Conservation (phyloP, 1,140 invertebrate species). For the Phenacoccus solenopsis region DNA sequence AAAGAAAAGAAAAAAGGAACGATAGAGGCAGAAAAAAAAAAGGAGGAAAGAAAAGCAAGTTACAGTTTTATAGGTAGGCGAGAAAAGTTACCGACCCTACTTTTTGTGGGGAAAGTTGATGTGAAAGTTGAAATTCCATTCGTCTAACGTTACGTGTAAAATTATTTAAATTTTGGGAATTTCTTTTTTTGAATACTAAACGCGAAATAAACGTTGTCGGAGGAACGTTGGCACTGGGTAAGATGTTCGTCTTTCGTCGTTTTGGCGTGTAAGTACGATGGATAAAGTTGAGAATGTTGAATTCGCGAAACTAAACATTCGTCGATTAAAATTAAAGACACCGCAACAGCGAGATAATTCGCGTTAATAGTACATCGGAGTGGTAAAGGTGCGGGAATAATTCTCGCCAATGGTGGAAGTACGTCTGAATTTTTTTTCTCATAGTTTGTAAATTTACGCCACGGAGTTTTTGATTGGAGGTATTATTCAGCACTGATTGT, state of each 20-base stretch:
- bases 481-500: conserved; percentile 11
- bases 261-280: too few relatives aligned
- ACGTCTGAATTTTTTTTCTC: not conserved
- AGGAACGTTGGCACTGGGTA: too few relatives aligned
- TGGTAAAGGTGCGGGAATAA: not conserved
- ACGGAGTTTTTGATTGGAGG: conserved; percentile 9
- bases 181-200: not conserved
- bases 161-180: conserved; percentile 6
- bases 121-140: conserved; percentile 9
- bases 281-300: too few relatives aligned
- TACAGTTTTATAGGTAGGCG: not conserved
- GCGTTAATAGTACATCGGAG: too few relatives aligned
- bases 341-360: too few relatives aligned
- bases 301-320: too few relatives aligned
- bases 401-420: not conserved
- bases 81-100: not conserved
- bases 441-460: not conserved
- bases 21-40: not conserved
- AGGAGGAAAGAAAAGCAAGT: not conserved
- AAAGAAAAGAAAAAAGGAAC: not conserved
- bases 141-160: not conserved
- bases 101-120: not conserved
- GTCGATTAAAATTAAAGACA: too few relatives aligned
- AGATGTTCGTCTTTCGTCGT: too few relatives aligned
- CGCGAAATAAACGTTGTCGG: not conserved